Evolutionary conservation across 2,113 vertebrate species (phyloP).

Genomic region (Perca flavescens): DNA sequence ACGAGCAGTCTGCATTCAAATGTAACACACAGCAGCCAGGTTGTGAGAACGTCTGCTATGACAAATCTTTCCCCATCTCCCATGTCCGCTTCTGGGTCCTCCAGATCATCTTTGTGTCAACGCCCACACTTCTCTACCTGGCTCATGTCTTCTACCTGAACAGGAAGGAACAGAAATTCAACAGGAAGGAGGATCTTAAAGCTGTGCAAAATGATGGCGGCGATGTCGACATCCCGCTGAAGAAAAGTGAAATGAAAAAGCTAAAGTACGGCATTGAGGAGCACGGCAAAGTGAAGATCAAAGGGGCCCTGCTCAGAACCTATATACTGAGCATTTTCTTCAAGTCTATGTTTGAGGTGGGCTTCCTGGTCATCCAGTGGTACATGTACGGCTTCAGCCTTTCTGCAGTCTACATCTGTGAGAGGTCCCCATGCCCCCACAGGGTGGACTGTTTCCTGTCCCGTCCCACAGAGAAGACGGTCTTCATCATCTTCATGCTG

Average conservation of each 20-base stretch:
- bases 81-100: constrained; percentile 98
- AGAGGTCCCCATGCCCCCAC: constrained; percentile 92
- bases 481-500: constrained; percentile 98
- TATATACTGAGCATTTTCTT: constrained; percentile 97
- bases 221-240: constrained; percentile 93
- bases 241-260: constrained; percentile 98
- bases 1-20: constrained; percentile 97
- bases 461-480: constrained; percentile 72
- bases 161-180: constrained; percentile 96
- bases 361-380: constrained; percentile 96
- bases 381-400: constrained; percentile 98
- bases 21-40: constrained; percentile 98
- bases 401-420: constrained; percentile 92
- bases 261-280: constrained; percentile 96
- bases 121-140: constrained; percentile 95
- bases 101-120: constrained; percentile 99
- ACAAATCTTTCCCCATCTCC: constrained; percentile 99
- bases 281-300: constrained; percentile 98
- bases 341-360: constrained; percentile 96
- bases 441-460: constrained; percentile 98
- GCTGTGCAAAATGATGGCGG: constrained; percentile 92
- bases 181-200: constrained; percentile 93
- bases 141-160: constrained; percentile 96
- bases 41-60: constrained; percentile 98
- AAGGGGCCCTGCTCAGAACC: constrained; percentile 94